A percentile compares a stretch with the other conserved stretches of the same genome.
Conservation (phyloP, 2,888 invertebrate species). For the Luffia ferchaultella region DNA sequence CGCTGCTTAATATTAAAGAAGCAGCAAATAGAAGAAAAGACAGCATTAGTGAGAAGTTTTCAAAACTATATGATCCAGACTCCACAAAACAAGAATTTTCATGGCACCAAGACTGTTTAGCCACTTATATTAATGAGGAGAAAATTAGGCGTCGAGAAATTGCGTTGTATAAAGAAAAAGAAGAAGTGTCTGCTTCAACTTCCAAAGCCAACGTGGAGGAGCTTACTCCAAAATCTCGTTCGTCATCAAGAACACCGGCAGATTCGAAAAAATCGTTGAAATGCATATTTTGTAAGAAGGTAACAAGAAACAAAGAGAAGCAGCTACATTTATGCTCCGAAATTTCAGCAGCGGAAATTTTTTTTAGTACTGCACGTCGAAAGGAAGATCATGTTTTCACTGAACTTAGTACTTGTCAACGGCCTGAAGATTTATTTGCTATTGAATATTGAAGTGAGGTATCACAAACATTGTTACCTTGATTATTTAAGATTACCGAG, state of each 20-base stretch:
- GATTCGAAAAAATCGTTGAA: slow-evolving; percentile 12
- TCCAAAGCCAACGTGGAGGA: slow-evolving; percentile 8
- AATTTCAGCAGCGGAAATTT: slow-evolving; percentile 18
- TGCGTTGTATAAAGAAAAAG: slow-evolving; percentile 11
- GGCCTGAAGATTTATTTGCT: slow-evolving; percentile 20
- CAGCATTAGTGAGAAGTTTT: slow-evolving; percentile 12
- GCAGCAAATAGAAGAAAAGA: slow-evolving; percentile 13
- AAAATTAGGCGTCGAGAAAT: slow-evolving; percentile 11
- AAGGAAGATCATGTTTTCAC: slow-evolving; percentile 19
- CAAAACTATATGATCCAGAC: slow-evolving; percentile 14
- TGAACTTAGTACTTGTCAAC: slow-evolving; percentile 19
- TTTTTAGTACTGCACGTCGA: slow-evolving; percentile 10
- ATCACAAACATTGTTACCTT: slow-evolving; percentile 18
- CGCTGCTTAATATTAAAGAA: slow-evolving; percentile 8
- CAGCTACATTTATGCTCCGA: slow-evolving; percentile 13
- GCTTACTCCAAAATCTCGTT: slow-evolving; percentile 8
- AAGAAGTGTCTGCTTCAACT: slow-evolving; percentile 4
- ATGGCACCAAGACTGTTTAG: slow-evolving; percentile 11
- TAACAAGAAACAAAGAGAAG: slow-evolving; percentile 14
- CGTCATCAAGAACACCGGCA: slow-evolving; percentile 10
- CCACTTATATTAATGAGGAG: slow-evolving; percentile 10
- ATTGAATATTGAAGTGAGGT: slow-evolving; percentile 21
- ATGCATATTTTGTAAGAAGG: slow-evolving; percentile 14
- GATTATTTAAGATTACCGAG: slow-evolving; percentile 17
- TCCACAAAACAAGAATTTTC: slow-evolving; percentile 9